Conservation (phyloP, 2,797 vertebrate genomes). For the Perodicticus potto region DNA sequence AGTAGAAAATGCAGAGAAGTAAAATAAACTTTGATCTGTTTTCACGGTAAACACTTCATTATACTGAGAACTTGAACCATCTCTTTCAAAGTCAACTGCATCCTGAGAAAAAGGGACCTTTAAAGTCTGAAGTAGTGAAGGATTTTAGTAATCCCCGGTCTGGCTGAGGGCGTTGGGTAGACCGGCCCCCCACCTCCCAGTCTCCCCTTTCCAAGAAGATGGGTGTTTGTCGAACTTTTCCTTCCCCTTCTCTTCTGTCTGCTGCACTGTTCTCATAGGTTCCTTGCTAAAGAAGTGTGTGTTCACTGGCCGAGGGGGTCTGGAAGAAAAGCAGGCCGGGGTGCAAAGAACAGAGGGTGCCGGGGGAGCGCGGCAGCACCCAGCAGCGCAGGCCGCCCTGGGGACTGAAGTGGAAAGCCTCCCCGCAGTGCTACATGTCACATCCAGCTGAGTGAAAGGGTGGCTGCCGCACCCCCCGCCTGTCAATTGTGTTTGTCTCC, state of each 20-base stretch:
- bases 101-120: conserved; percentile 33
- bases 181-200: accelerated
- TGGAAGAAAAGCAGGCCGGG: background rate
- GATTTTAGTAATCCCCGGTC: conserved; percentile 58
- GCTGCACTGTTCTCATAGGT: background rate
- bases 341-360: background rate
- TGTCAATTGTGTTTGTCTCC: conserved; percentile 86
- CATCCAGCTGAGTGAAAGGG: conserved; percentile 84
- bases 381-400: accelerated
- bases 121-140: background rate
- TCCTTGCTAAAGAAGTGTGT: background rate
- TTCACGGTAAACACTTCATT: conserved; percentile 64
- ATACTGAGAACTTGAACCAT: conserved; percentile 26
- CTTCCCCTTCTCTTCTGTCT: background rate
- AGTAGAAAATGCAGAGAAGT: background rate
- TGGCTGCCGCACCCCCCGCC: conserved; percentile 68
- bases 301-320: background rate
- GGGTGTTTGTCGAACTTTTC: background rate
- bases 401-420: conserved; percentile 81
- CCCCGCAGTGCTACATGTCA: conserved; percentile 75
- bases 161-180: conserved; percentile 52
- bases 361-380: accelerated
- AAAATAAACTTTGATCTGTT: conserved; percentile 50
- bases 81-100: conserved; percentile 58
- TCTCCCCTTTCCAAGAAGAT: background rate